These are phyloP conservation scores for Oryzias melastigma DNA, from an alignment of 2,113 vertebrate genomes.

Conservation along the genomic window DNA sequence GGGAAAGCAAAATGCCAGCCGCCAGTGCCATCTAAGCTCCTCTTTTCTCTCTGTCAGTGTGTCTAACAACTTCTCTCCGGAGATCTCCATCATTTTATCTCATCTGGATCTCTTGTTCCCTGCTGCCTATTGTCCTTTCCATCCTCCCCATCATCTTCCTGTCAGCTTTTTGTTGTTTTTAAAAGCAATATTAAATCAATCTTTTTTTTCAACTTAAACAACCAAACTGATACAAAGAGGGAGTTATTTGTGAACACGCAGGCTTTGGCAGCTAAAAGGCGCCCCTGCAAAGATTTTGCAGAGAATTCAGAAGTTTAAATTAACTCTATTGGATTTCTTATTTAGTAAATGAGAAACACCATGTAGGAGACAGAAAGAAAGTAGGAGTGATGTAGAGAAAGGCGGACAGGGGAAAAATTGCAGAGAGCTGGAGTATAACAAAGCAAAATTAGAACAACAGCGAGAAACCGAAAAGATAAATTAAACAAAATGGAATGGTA, in stretches of 20 bases:
- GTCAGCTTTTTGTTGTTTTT: slow-evolving; percentile 42
- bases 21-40: slow-evolving; percentile 50
- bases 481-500: slow-evolving; percentile 23
- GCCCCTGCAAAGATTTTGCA: slow-evolving; percentile 35
- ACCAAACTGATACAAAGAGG: slow-evolving; percentile 22
- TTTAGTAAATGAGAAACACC: slow-evolving; percentile 61
- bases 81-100: slow-evolving; percentile 50
- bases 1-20: slow-evolving; percentile 56
- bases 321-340: slow-evolving; percentile 57
- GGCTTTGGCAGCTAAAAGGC: slow-evolving; percentile 34
- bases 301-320: slow-evolving; percentile 57
- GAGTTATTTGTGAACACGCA: background rate
- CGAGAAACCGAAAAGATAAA: slow-evolving; percentile 17
- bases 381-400: slow-evolving; percentile 19
- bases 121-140: slow-evolving; percentile 4
- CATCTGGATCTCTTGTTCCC: slow-evolving; percentile 19
- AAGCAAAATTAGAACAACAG: slow-evolving; percentile 34
- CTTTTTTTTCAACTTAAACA: slow-evolving; percentile 20
- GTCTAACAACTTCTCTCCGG: slow-evolving; percentile 42
- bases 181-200: slow-evolving; percentile 47
- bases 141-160: slow-evolving; percentile 24
- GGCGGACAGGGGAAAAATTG: slow-evolving; percentile 2
- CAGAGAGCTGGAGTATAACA: slow-evolving; percentile 8
- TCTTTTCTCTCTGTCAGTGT: slow-evolving; percentile 36
- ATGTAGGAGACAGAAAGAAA: slow-evolving; percentile 36